Conservation (phyloP, 2,113 vertebrate genomes). For the Myotis davidii region DNA sequence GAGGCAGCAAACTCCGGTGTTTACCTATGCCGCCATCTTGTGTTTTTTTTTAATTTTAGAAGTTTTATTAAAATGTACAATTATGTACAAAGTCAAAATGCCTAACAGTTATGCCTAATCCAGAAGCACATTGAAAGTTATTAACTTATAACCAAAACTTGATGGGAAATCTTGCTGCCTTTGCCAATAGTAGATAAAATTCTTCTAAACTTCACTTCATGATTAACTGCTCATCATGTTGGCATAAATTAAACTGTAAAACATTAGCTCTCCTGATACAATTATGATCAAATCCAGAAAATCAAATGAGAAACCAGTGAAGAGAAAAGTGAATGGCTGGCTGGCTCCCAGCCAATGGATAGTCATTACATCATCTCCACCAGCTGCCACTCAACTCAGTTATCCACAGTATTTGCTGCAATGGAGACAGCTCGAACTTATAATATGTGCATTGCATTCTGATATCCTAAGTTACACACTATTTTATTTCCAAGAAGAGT, state of each 20-base stretch:
- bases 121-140: background rate
- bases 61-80: background rate
- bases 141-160: conserved; percentile 3
- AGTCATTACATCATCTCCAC: background rate
- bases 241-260: background rate
- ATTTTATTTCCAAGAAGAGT: conserved; percentile 3
- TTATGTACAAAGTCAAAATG: background rate
- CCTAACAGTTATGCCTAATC: background rate
- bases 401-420: background rate
- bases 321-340: background rate
- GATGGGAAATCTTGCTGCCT: background rate
- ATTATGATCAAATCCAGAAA: conserved; percentile 41
- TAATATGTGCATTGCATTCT: background rate
- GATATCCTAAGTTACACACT: background rate
- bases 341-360: background rate
- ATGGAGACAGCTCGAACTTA: background rate
- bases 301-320: background rate
- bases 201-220: conserved; percentile 16
- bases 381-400: background rate
- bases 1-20: no score
- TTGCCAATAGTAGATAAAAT: background rate
- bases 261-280: background rate
- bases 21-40: no score
- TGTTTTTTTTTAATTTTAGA: background rate
- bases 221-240: background rate